Evolutionary conservation across 2,113 vertebrate species (phyloP).

Genomic region (Onychostoma macrolepis): DNA sequence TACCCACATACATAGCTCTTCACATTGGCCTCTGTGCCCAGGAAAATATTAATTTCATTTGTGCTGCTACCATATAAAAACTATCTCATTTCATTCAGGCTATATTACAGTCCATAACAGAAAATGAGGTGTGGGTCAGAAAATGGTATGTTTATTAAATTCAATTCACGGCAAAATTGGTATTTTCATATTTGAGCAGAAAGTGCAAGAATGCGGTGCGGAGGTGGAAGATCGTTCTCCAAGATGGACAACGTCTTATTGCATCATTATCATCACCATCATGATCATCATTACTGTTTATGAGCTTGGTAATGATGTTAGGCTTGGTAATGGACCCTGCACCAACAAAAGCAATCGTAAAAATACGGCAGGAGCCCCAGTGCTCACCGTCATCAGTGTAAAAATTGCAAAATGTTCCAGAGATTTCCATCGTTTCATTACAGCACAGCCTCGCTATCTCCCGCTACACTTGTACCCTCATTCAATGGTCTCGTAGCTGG

Average conservation of each 20-base stretch:
- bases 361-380: conserved; percentile 41
- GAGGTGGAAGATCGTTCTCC: conserved; percentile 48
- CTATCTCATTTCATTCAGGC: conserved; percentile 50
- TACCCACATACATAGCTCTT: conserved; percentile 17
- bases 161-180: conserved; percentile 54
- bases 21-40: conserved; percentile 17
- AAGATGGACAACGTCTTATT: conserved; percentile 56
- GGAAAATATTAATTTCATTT: conserved; percentile 57
- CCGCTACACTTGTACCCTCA: conserved; percentile 25
- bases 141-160: conserved; percentile 59
- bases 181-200: conserved; percentile 56
- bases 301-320: conserved; percentile 57
- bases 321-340: conserved; percentile 59
- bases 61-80: conserved; percentile 42
- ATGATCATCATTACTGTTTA: conserved; percentile 53
- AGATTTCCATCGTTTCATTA: conserved; percentile 59
- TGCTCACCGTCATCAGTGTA: conserved; percentile 47
- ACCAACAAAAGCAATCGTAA: conserved; percentile 51
- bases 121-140: conserved; percentile 42
- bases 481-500: conserved; percentile 48
- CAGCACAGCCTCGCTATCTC: background rate
- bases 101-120: conserved; percentile 51
- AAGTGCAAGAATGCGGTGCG: conserved; percentile 39
- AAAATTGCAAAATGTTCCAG: conserved; percentile 35
- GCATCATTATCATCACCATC: conserved; percentile 58